Conservation (phyloP, 2,113 vertebrate species). For the Lagopus leucura region DNA sequence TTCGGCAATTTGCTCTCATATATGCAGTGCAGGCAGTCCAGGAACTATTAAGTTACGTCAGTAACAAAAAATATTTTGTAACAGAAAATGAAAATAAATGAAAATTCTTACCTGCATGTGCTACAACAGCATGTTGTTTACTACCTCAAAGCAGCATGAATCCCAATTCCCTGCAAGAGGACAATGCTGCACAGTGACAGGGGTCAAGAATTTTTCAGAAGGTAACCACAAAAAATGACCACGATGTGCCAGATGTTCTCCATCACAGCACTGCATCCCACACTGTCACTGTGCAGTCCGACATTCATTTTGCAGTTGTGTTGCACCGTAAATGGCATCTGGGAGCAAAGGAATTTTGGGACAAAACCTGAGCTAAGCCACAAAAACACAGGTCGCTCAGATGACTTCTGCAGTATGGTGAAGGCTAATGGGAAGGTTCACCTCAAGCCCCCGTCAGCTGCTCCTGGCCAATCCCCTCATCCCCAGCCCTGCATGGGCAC, state of each 20-base stretch:
- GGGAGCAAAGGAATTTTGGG: neutral
- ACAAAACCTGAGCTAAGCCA: neutral
- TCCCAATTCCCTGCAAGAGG: neutral
- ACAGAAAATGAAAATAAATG: neutral
- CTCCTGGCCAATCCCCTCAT: neutral
- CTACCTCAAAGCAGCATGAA: neutral
- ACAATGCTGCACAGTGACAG: neutral
- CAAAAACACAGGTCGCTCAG: neutral
- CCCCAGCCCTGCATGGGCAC: too few species aligned
- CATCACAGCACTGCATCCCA: neutral
- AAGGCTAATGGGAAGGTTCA: neutral
- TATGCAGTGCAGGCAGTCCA: neutral
- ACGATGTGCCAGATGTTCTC: rapidly evolving
- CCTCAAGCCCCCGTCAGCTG: neutral
- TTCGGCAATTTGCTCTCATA: slow-evolving; percentile 20
- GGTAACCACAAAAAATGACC: neutral
- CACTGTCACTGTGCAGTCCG: rapidly evolving
- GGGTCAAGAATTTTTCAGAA: neutral
- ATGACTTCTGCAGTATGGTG: neutral
- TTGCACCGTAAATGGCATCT: neutral
- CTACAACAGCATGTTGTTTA: neutral
- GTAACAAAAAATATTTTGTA: neutral
- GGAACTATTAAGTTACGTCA: neutral
- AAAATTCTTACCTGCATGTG: neutral
- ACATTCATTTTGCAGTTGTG: rapidly evolving